phyloP scores from a whole-genome alignment of 1,140 invertebrate species.

The Gryllus bimaculatus region DNA sequence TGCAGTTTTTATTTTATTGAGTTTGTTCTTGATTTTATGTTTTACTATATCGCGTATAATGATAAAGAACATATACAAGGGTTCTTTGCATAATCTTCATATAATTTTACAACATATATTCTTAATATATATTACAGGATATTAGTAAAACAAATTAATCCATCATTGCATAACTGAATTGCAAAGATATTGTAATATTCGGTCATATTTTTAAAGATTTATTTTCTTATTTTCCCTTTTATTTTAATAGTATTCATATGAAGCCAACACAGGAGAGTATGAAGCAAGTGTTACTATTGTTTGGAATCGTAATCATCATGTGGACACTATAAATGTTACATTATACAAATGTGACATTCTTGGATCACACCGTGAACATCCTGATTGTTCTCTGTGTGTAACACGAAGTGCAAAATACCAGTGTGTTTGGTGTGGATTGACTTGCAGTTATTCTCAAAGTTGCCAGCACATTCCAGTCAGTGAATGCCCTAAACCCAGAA shows the following conservation, averaged over 20 bases:
- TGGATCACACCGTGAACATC: slow-evolving; percentile 80
- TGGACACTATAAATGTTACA: slow-evolving; percentile 80
- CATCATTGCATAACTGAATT: too few relatives aligned
- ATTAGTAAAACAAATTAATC: not conserved
- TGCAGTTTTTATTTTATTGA: too few relatives aligned
- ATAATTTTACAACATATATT: too few relatives aligned
- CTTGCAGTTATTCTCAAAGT: slow-evolving; percentile 74
- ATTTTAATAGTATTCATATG: slow-evolving; percentile 65
- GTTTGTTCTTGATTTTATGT: too few relatives aligned
- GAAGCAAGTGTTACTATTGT: slow-evolving; percentile 80
- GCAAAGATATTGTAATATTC: too few relatives aligned
- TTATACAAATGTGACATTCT: slow-evolving; percentile 91
- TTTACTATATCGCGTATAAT: too few relatives aligned
- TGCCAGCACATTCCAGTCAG: slow-evolving; percentile 61
- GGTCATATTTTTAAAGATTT: not conserved
- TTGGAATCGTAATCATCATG: slow-evolving; percentile 87
- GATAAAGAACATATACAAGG: too few relatives aligned
- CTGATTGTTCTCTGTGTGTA: slow-evolving; percentile 89
- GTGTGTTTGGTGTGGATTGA: slow-evolving; percentile 85
- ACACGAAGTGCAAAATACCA: slow-evolving; percentile 78
- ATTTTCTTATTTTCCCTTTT: slow-evolving; percentile 26
- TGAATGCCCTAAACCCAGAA: slow-evolving; percentile 84
- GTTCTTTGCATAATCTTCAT: too few relatives aligned
- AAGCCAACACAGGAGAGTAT: slow-evolving; percentile 73
- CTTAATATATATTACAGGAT: too few relatives aligned